These are phyloP conservation scores for Dryobota labecula DNA, from an alignment of 2,888 invertebrate species.

Conservation along the genomic window DNA sequence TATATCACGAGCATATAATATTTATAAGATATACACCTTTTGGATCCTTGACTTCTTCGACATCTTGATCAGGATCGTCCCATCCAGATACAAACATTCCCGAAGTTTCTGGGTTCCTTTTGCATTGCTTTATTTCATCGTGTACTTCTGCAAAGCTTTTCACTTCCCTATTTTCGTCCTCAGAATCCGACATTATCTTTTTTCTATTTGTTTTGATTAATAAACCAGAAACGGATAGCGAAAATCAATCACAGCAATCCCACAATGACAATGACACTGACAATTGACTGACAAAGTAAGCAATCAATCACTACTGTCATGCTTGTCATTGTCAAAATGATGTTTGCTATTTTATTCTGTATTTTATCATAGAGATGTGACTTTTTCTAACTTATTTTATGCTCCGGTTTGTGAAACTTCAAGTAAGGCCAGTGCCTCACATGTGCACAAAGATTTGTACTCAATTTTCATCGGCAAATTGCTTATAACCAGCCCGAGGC, in stretches of 20 bases:
- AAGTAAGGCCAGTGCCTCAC: neutral
- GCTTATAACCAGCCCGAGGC: too few relatives aligned
- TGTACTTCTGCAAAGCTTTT: slow-evolving; percentile 79
- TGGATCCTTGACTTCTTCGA: slow-evolving; percentile 93
- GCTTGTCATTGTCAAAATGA: neutral
- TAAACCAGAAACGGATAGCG: neutral
- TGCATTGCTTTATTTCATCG: slow-evolving; percentile 83
- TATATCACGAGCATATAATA: neutral
- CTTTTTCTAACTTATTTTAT: neutral
- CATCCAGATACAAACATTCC: slow-evolving; percentile 95
- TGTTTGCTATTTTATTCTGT: neutral
- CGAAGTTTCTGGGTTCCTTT: slow-evolving; percentile 84
- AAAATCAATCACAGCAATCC: slow-evolving; percentile 28
- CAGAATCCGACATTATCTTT: slow-evolving; percentile 73
- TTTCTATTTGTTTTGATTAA: slow-evolving; percentile 26
- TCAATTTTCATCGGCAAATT: neutral
- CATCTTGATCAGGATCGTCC: slow-evolving; percentile 94
- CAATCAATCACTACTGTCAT: slow-evolving; percentile 14
- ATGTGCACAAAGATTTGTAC: neutral
- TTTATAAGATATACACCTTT: slow-evolving; percentile 91
- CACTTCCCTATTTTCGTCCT: slow-evolving; percentile 70
- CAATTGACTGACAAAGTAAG: too few relatives aligned
- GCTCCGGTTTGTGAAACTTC: neutral
- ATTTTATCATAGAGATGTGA: neutral
- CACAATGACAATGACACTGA: too few relatives aligned